Percentiles rank a stretch among this genome's conserved stretches.
Evolutionary conservation across 2,797 vertebrate species (phyloP).

Genomic region (Paedocypris micromegethes): DNA sequence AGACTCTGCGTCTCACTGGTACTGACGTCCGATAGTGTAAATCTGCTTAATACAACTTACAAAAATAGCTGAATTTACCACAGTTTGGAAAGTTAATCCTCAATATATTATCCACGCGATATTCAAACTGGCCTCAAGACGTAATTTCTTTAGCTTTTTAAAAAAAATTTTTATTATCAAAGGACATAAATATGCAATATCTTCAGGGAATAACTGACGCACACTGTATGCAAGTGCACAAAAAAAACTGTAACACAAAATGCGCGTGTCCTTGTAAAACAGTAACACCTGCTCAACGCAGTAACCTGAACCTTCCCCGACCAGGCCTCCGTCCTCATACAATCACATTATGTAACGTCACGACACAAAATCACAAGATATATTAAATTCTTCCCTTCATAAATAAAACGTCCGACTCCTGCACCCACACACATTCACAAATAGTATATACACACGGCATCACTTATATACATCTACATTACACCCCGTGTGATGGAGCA

Average conservation of each 20-base stretch:
- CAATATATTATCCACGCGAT: slow-evolving; percentile 9
- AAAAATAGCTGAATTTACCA: slow-evolving; percentile 54
- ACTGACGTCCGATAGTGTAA: slow-evolving; percentile 6
- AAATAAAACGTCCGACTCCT: slow-evolving; percentile 74
- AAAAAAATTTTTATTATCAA: not conserved
- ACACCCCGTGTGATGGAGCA: too few species aligned
- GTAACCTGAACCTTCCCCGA: slow-evolving; percentile 61
- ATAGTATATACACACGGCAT: slow-evolving; percentile 66
- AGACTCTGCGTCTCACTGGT: slow-evolving; percentile 1
- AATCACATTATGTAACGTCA: slow-evolving; percentile 65
- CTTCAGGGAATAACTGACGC: slow-evolving; percentile 18
- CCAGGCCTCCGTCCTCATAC: slow-evolving; percentile 42
- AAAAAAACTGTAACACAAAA: slow-evolving; percentile 61
- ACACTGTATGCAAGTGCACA: slow-evolving; percentile 39
- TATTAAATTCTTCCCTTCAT: slow-evolving; percentile 80
- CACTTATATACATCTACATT: slow-evolving; percentile 12
- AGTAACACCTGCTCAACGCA: slow-evolving; percentile 67
- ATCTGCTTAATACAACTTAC: slow-evolving; percentile 1
- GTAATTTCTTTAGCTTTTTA: slow-evolving; percentile 25
- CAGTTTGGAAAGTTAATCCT: slow-evolving; percentile 52
- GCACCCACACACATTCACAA: slow-evolving; percentile 59
- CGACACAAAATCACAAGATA: slow-evolving; percentile 68
- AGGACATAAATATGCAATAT: slow-evolving; percentile 32
- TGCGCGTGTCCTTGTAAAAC: slow-evolving; percentile 54
- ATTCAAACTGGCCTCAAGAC: slow-evolving; percentile 40